Percentiles rank a stretch among this genome's conserved stretches.
These are phyloP conservation scores for Brienomyrus brachyistius DNA, from an alignment of 2,113 vertebrate genomes.

Conservation along the genomic window DNA sequence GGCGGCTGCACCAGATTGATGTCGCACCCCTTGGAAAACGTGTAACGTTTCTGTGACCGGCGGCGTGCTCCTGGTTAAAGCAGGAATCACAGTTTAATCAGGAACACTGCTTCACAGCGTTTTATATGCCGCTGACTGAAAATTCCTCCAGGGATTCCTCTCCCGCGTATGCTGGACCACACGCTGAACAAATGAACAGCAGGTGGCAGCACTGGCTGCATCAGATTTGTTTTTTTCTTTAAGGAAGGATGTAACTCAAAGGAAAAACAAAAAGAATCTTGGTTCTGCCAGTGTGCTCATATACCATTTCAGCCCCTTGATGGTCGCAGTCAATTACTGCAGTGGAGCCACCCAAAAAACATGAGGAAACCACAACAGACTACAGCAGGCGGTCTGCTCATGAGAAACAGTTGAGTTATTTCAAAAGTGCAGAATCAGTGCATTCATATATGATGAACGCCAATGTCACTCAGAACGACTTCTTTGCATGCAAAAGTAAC, in stretches of 20 bases:
- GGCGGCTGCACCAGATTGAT: background rate
- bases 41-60: background rate
- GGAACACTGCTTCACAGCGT: background rate
- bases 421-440: background rate
- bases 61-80: background rate
- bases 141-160: background rate
- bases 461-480: background rate
- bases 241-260: background rate
- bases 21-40: background rate
- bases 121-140: background rate
- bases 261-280: background rate
- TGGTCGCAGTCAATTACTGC: background rate
- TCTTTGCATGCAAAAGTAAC: background rate
- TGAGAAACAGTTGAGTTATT: background rate
- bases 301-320: background rate
- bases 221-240: background rate
- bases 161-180: background rate
- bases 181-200: background rate
- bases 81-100: background rate
- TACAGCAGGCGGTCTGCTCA: background rate
- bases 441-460: background rate
- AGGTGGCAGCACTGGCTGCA: constrained; percentile 1
- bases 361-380: background rate
- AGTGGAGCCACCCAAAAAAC: background rate
- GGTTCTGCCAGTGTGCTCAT: background rate